Evolutionary conservation across 2,888 invertebrate genomes (phyloP), one percentile per base, ranked within the genome.

Genomic region (Drosophila meridiana): DNA sequence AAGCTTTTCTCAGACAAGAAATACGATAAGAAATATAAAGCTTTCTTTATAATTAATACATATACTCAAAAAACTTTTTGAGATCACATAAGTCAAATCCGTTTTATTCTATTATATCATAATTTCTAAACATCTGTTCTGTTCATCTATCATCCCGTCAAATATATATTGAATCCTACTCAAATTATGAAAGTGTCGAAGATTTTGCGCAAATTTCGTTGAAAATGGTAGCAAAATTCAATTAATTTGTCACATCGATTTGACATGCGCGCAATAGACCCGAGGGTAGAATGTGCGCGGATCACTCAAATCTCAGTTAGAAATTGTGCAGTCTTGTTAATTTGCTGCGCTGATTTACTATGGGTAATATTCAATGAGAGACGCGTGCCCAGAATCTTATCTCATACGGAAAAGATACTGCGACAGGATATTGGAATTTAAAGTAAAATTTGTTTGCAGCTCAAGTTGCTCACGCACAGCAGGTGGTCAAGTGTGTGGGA

Each of bases 191-290:
- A 61, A 57, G 47, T 60, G 71, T 63, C 70, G 59, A 73, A 47
- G 57, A 64, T 69, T 75, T 59, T n/a, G 66, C 32, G 70, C 32
- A 64, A 78, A 86, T 77, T 64, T 43, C 73, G 62, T 47, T 47
- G 20, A 63, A 79, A 78, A 76, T 79, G 65, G 76, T 72, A 68
- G 13, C 83, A 50, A 76, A 87, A 75, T 76, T 58, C 76, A 87
- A 90, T 87, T 80, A 89, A 83, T 89, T 87, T 83, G 87, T 87
- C 87, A 90, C 57, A 72, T 42, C n/a, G 45, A 78, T 83, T 90
- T 76, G 85, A 86, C 76, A 78, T 59, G 86, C 45, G 48, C 26
- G 68, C 62, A 65, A 62, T 42, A 42, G 58, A 62, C 9, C 9
- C n/a, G 50, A 63, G 65, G 70, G 77, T 67, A 32, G 45, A 53